phyloP scores from a whole-genome alignment of 1,140 invertebrate species.

The Lordiphosa collinella region DNA sequence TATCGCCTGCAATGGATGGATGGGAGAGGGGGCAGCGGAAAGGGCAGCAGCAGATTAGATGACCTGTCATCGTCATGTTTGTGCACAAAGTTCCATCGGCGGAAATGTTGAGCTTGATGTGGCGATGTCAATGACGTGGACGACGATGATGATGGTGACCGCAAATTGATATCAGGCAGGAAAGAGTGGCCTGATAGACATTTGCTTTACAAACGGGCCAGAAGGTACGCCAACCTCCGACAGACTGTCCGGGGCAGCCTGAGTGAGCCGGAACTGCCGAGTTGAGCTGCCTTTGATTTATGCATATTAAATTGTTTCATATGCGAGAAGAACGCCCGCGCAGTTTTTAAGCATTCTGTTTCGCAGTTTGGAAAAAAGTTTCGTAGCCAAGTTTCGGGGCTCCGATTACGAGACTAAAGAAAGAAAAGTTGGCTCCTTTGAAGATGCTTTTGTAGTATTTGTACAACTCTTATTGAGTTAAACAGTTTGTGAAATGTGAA shows the following conservation, averaged over 20 bases:
- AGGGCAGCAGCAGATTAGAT: conserved; percentile 40
- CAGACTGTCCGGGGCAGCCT: conserved; percentile 14
- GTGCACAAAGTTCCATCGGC: conserved; percentile 39
- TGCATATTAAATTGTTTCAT: conserved; percentile 67
- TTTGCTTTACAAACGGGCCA: background rate
- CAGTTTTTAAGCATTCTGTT: conserved; percentile 3
- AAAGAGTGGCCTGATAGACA: conserved; percentile 2
- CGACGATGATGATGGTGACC: conserved; percentile 29
- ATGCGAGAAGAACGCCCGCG: too few species aligned
- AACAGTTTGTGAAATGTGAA: conserved; percentile 56
- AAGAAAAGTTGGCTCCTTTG: conserved; percentile 55
- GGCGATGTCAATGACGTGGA: conserved; percentile 32
- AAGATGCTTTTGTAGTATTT: conserved; percentile 54
- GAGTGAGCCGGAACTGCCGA: conserved; percentile 4
- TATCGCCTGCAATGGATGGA: conserved; percentile 5
- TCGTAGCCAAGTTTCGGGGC: conserved; percentile 23
- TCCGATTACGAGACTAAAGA: conserved; percentile 48
- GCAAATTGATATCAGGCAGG: conserved; percentile 50
- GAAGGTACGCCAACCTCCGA: background rate
- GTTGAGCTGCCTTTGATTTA: conserved; percentile 43
- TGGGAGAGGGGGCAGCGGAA: background rate
- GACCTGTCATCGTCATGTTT: conserved; percentile 35
- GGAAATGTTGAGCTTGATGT: conserved; percentile 55
- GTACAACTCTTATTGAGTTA: conserved; percentile 72
- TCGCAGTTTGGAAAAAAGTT: conserved; percentile 27